phyloP scores from a whole-genome alignment of 92 coral and sea anemone genomes.

The Galaxea fascicularis region DNA sequence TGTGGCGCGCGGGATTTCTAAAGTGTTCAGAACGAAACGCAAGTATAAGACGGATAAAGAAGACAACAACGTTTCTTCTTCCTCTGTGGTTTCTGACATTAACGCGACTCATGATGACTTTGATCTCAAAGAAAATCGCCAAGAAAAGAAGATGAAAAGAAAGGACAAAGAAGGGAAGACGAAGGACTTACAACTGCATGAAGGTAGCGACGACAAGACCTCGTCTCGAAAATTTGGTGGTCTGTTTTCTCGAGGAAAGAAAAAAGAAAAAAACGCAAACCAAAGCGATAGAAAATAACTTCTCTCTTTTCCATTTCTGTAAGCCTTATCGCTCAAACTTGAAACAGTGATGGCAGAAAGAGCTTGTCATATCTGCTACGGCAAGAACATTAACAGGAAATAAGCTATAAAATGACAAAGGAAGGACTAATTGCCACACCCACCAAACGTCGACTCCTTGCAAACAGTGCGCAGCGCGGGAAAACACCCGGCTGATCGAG shows the following conservation, averaged over 20 bases:
- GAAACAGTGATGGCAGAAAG: not conserved
- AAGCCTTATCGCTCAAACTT: too few species aligned
- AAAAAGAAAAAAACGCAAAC: conserved; percentile 3
- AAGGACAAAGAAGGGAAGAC: not conserved
- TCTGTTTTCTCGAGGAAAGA: conserved; percentile 43
- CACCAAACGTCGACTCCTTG: too few species aligned
- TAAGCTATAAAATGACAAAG: too few species aligned
- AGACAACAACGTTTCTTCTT: not conserved
- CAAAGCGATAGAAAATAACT: not conserved
- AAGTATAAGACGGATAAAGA: conserved; percentile 58
- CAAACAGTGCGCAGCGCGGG: too few species aligned
- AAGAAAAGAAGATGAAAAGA: conserved; percentile 15
- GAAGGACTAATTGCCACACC: too few species aligned
- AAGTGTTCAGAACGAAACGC: conserved; percentile 68
- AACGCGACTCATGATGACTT: conserved; percentile 12
- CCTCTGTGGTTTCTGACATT: not conserved
- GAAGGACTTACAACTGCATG: not conserved
- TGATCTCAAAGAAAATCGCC: conserved; percentile 11
- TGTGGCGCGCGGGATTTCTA: conserved; percentile 61
- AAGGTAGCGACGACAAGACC: not conserved
- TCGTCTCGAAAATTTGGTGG: conserved; percentile 40
- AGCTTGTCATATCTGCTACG: too few species aligned
- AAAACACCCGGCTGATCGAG: too few species aligned
- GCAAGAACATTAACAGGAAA: too few species aligned
- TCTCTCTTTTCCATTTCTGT: not conserved